Evolutionary conservation across 2,113 vertebrate species (phyloP).

Genomic region (Hydropotes inermis): DNA sequence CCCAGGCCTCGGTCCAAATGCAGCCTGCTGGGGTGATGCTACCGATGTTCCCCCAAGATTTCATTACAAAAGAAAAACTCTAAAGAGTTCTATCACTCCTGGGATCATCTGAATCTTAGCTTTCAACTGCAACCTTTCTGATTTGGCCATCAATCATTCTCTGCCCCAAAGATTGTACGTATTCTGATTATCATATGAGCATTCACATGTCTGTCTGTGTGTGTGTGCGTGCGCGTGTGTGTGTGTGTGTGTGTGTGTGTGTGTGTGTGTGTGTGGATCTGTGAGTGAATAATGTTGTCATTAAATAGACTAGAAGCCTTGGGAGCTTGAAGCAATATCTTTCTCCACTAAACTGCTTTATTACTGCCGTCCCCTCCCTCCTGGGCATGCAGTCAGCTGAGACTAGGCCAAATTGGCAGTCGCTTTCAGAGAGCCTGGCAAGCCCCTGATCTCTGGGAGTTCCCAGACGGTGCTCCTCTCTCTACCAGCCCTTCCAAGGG

Average conservation of each 20-base stretch:
- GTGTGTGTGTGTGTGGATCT: accelerated
- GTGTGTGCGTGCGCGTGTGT: accelerated
- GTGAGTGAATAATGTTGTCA: constrained; percentile 46
- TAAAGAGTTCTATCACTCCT: neutral
- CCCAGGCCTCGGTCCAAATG: neutral
- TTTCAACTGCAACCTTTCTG: neutral
- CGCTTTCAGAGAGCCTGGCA: constrained; percentile 91
- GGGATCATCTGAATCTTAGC: neutral
- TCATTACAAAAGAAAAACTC: neutral
- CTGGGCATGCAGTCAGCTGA: constrained; percentile 90
- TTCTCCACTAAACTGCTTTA: constrained; percentile 93
- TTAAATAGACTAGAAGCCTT: constrained; percentile 68
- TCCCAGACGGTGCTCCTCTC: constrained; percentile 87
- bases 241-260: accelerated
- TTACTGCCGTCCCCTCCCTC: constrained; percentile 88
- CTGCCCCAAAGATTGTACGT: neutral
- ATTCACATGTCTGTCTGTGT: neutral
- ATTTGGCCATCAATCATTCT: neutral
- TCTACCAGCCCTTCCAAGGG: constrained; percentile 86
- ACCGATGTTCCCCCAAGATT: neutral
- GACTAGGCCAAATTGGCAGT: constrained; percentile 95
- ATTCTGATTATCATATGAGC: neutral
- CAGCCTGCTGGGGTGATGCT: neutral
- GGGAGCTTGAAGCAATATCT: constrained; percentile 86
- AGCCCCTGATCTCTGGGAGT: constrained; percentile 88